Percentiles rank a stretch among this genome's conserved stretches.
These are phyloP conservation scores for Anas bahamensis DNA, from an alignment of 2,797 vertebrate genomes.

Conservation along the genomic window DNA sequence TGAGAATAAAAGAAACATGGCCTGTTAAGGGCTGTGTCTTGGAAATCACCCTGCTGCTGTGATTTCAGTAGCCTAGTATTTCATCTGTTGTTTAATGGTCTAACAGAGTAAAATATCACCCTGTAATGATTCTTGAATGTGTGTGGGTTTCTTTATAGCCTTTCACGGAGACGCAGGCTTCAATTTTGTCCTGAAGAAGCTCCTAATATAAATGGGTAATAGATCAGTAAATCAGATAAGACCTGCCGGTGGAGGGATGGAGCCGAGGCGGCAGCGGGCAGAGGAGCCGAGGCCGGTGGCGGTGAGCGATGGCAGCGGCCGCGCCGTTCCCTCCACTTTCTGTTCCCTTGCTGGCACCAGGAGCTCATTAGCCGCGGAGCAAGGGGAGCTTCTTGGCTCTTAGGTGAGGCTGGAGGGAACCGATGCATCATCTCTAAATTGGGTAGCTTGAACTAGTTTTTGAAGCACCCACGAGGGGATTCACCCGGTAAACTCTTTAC, in stretches of 20 bases:
- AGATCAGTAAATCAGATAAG: conserved; percentile 54
- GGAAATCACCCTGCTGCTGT: background rate
- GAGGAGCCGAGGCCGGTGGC: background rate
- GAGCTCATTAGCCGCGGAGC: background rate
- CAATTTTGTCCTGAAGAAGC: conserved; percentile 46
- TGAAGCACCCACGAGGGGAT: background rate
- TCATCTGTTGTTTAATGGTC: conserved; percentile 64
- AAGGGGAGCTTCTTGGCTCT: background rate
- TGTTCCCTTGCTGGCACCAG: background rate
- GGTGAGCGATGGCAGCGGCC: background rate
- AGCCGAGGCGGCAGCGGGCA: background rate
- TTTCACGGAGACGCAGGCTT: conserved; percentile 30
- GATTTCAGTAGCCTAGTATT: conserved; percentile 51
- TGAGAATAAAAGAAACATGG: background rate
- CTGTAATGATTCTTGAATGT: conserved; percentile 59
- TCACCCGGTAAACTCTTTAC: background rate
- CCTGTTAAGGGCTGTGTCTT: conserved; percentile 35
- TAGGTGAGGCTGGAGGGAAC: background rate
- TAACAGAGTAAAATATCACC: conserved; percentile 64
- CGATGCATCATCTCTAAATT: background rate
- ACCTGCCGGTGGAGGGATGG: background rate
- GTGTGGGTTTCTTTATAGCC: conserved; percentile 63
- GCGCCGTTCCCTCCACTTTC: background rate
- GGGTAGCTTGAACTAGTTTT: background rate
- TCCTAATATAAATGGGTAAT: conserved; percentile 54